phyloP scores from a whole-genome alignment of 2,888 invertebrate genomes.

The Lasioglossum leucozonium region DNA sequence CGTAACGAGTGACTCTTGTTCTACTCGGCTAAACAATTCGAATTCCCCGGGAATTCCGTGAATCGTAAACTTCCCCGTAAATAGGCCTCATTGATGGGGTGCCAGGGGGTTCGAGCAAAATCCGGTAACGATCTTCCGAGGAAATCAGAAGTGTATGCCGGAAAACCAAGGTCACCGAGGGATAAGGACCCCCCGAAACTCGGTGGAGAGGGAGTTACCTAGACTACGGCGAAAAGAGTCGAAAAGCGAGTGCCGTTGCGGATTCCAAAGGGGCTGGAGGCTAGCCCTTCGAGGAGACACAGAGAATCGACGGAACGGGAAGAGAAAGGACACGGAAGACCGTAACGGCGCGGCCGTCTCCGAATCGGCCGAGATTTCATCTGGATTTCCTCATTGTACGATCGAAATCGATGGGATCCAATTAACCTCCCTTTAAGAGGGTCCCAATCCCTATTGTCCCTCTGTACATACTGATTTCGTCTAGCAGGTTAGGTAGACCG shows the following conservation, averaged over 20 bases:
- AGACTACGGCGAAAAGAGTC: constrained; percentile 74
- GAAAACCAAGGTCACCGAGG: constrained; percentile 67
- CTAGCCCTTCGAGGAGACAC: constrained; percentile 25
- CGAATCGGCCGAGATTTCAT: constrained; percentile 70
- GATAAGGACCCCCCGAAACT: constrained; percentile 63
- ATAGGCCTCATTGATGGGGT: constrained; percentile 41
- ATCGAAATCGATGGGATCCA: constrained; percentile 79
- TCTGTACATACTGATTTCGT: constrained; percentile 72
- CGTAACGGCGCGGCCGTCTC: constrained; percentile 57
- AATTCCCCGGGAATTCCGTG: constrained; percentile 27
- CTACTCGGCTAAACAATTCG: constrained; percentile 49
- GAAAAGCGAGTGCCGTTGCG: constrained; percentile 15
- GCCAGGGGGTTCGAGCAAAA: background rate
- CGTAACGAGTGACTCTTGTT: constrained; percentile 52
- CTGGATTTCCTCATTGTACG: constrained; percentile 71
- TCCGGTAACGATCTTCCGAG: constrained; percentile 45
- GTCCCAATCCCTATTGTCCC: constrained; percentile 74
- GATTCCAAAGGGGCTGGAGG: constrained; percentile 5
- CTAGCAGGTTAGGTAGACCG: constrained; percentile 35
- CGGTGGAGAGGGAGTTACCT: constrained; percentile 79
- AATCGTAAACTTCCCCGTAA: constrained; percentile 47
- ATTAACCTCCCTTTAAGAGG: constrained; percentile 79
- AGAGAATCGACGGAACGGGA: constrained; percentile 5
- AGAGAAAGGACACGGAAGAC: constrained; percentile 35
- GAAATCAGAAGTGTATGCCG: constrained; percentile 48